Evolutionary conservation across 2,797 vertebrate genomes (phyloP).

Genomic region (Kryptopterus vitreolus): DNA sequence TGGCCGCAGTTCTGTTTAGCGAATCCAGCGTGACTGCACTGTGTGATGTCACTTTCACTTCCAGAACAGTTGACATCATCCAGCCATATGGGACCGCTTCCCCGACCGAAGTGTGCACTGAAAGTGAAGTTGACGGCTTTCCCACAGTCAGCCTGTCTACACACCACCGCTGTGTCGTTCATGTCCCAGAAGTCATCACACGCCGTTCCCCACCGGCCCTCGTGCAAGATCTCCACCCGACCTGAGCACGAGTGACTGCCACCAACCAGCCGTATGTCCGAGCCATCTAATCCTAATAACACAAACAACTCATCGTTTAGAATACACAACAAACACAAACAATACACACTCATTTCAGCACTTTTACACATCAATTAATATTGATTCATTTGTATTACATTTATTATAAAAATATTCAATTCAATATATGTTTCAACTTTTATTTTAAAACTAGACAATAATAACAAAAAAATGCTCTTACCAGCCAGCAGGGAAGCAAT

Average conservation of each 20-base stretch:
- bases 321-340: background rate
- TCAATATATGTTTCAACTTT: no score
- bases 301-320: background rate
- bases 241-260: background rate
- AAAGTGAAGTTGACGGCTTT: background rate
- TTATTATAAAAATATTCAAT: no score
- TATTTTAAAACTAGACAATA: background rate
- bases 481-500: background rate
- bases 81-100: background rate
- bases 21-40: background rate
- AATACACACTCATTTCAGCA: background rate
- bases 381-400: background rate
- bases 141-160: constrained; percentile 43
- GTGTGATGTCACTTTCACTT: background rate
- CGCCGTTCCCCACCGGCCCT: no score
- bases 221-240: no score
- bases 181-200: no score
- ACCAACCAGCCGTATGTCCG: background rate
- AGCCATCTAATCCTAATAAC: background rate
- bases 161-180: constrained; percentile 35
- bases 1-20: background rate
- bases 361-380: background rate
- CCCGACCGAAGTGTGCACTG: constrained; percentile 4
- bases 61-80: constrained; percentile 26
- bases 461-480: background rate